Base-by-base conservation (phyloP, 2,888 invertebrate species). In the Thysanoteuthis rhombus region DNA sequence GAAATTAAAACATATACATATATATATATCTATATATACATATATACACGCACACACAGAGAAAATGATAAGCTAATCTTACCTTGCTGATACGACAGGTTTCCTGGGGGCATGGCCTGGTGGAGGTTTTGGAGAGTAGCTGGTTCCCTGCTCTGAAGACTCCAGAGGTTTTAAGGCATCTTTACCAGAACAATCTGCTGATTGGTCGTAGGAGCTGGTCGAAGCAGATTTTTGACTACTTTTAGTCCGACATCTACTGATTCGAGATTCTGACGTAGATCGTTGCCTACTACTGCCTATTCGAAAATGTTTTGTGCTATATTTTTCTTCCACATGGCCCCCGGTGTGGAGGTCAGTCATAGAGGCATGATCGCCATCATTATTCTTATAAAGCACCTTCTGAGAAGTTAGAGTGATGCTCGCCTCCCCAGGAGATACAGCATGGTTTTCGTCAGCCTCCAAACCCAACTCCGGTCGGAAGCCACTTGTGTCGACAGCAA, bases 61-160 rank as follows among this genome's bases (percentile, higher is more conserved):
- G 45, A 92, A 92, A 92, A 42, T 8, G 16, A 42, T 28, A n/a
- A 19, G 32, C 32, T 40, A 91, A 91, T 28, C 94, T 95, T 94
- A 96, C 96, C 96, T 96, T 94, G 96, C 96, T 93, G 95, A 95
- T 36, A 95, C 95, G 92, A 95, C 95, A 90, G 95, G 95, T 94
- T 95, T 96, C 94, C 95, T 96, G 19, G 96, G 96, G 36, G 96
- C 96, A 92, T 95, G 95, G 28, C 96, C 96, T 36, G 96, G 95
- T n/a, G 96, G 96, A 38, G 96, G 96, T 94, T 96, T 95, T 32
- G 96, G 96, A 36, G 96, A 94, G 42, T 94, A 94, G 5, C 95
- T 94, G 39, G 94, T 94, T 93, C 95, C 95, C 89, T 94, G 93
- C 52, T 95, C 95, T 32, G 95, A 94, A 39, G 94, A 94, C 93